A percentile compares a stretch with the other conserved stretches of the same genome.
Evolutionary conservation across 2,888 invertebrate species (phyloP).

Genomic region (Agrochola circellaris): DNA sequence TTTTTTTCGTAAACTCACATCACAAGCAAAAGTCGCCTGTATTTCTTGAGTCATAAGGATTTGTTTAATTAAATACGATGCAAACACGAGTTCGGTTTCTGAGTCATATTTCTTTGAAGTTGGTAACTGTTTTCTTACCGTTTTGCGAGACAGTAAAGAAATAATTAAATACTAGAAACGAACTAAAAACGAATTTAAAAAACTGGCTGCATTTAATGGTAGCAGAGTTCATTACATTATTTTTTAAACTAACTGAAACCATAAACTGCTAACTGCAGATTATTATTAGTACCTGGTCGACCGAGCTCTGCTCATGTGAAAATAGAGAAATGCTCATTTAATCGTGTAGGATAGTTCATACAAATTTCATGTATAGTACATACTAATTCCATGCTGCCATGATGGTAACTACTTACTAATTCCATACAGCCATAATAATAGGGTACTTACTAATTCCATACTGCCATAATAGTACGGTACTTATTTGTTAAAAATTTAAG

Average conservation of each 20-base stretch:
- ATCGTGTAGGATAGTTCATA: too few species aligned
- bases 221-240: slow-evolving; percentile 28
- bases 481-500: too few species aligned
- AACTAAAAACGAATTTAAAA: slow-evolving; percentile 17
- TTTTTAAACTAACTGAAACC: not conserved
- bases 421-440: too few species aligned
- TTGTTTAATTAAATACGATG: slow-evolving; percentile 24
- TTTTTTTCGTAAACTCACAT: not conserved
- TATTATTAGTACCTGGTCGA: not conserved
- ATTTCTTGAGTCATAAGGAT: not conserved
- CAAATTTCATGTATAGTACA: too few species aligned
- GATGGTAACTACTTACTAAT: too few species aligned
- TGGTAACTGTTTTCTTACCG: slow-evolving; percentile 59
- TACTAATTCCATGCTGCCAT: too few species aligned
- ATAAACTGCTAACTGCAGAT: not conserved
- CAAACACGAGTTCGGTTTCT: slow-evolving; percentile 2
- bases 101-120: slow-evolving; percentile 60
- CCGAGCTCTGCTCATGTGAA: too few species aligned
- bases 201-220: slow-evolving; percentile 18
- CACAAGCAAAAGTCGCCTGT: slow-evolving; percentile 18
- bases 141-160: slow-evolving; percentile 48
- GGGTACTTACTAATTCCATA: too few species aligned
- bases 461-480: too few species aligned
- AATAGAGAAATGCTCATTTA: too few species aligned
- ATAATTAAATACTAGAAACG: slow-evolving; percentile 40